Evolutionary conservation across 2,113 vertebrate species (phyloP).

Genomic region (Psilopsiagon aurifrons): DNA sequence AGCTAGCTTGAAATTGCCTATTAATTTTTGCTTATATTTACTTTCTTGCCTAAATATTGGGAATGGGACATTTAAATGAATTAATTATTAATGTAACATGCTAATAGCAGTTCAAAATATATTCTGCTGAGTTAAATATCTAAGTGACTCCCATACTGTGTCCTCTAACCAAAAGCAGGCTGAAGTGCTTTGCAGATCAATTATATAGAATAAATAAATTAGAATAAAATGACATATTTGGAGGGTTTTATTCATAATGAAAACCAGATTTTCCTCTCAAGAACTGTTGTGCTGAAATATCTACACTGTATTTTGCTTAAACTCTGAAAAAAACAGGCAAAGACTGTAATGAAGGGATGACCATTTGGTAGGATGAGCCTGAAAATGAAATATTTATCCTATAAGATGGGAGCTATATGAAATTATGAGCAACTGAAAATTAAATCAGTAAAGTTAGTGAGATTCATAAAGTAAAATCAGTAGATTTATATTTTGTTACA

Average conservation of each 20-base stretch:
- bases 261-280: background rate
- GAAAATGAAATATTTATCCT: background rate
- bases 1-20: background rate
- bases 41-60: background rate
- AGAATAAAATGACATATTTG: background rate
- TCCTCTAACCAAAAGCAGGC: background rate
- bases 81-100: background rate
- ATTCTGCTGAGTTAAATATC: background rate
- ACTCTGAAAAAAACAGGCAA: background rate
- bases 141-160: background rate
- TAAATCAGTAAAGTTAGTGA: background rate
- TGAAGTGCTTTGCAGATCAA: background rate
- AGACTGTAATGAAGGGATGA: background rate
- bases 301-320: background rate
- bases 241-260: rapidly evolving
- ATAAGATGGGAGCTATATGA: background rate
- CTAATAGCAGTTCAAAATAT: background rate
- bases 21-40: background rate
- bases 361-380: background rate
- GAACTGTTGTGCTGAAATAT: background rate
- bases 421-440: background rate
- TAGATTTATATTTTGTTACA: background rate
- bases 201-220: background rate
- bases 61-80: background rate
- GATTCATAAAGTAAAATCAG: background rate